Base-by-base conservation (phyloP, 2,113 vertebrate genomes). In the Verasper variegatus region DNA sequence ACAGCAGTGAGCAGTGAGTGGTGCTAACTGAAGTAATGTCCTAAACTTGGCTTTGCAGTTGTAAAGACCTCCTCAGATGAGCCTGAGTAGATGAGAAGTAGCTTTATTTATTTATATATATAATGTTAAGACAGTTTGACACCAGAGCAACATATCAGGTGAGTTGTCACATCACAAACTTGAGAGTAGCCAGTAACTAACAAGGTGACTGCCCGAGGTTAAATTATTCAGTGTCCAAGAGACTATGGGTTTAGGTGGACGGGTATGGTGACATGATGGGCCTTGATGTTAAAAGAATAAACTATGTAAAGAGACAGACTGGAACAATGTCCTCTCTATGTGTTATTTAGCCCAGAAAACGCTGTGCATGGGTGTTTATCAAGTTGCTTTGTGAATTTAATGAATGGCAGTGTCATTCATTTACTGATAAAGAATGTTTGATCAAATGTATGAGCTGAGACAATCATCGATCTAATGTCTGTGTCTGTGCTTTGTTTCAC, bases 151-250 rank as follows among this genome's bases (percentile, higher is more conserved):
- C 35, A 45, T 74, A 27, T 65, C 68, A 31, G n/a, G 27, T 64
- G 45, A 23, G 40, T 14, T 66, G 15, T 21, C 27, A 7, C 14
- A 60, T 52, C 21, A 26, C 37, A 74, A 49, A 56, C 56, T 31
- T 49, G 55, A 23, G 24, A 54, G 47, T 27, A 45, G 24, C 31
- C 2, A 27, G 58, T 62, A 42, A 67, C 45, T 5, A 24, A 40
- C 63, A 68, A n/a, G n/a, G 45, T 86, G 82, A 84, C 80, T 80
- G 84, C 78, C 84, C 67, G 9, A 10, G 40, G 40, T 1, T 40
- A 21, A 15, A 24, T 67, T 57, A 63, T 63, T 66, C 31, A 56
- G 47, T 8, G 24, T 75, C 10, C 35, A 35, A 5, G 15, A 35
- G 23, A 1, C 56, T 23, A 1, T 51, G 21, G 21, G 13, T 51